Evolutionary conservation across 2,797 vertebrate genomes (phyloP).

Genomic region (Euphonia xanthogaster): DNA sequence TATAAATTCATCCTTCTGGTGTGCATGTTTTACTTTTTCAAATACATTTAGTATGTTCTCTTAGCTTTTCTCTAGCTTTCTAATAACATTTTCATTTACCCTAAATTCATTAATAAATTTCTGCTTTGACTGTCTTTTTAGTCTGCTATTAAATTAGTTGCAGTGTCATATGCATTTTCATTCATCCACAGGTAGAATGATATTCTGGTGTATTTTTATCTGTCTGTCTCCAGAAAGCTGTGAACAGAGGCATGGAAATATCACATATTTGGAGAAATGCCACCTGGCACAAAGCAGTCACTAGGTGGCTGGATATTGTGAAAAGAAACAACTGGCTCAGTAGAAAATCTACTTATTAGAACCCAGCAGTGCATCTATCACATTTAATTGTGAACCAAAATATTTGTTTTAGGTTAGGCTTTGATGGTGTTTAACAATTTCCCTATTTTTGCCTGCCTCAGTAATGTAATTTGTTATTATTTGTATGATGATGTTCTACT

Average conservation of each 20-base stretch:
- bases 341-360: constrained; percentile 51
- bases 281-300: constrained; percentile 64
- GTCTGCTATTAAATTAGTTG: neutral
- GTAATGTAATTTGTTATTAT: neutral
- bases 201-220: constrained; percentile 57
- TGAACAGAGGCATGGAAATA: constrained; percentile 67
- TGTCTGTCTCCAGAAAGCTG: constrained; percentile 61
- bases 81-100: neutral
- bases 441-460: neutral
- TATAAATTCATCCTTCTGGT: neutral
- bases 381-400: constrained; percentile 30
- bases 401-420: neutral
- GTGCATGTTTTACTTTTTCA: neutral
- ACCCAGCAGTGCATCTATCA: neutral
- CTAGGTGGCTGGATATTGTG: constrained; percentile 43
- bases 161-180: neutral
- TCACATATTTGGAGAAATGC: constrained; percentile 57
- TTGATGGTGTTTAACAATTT: neutral
- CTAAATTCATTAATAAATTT: neutral
- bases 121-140: neutral
- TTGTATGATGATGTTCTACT: neutral
- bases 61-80: neutral
- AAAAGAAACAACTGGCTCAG: constrained; percentile 55
- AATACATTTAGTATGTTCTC: neutral
- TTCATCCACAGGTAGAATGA: constrained; percentile 36